Evolutionary conservation across 1,140 invertebrate species (phyloP).

Genomic region (Nomia melanderi): DNA sequence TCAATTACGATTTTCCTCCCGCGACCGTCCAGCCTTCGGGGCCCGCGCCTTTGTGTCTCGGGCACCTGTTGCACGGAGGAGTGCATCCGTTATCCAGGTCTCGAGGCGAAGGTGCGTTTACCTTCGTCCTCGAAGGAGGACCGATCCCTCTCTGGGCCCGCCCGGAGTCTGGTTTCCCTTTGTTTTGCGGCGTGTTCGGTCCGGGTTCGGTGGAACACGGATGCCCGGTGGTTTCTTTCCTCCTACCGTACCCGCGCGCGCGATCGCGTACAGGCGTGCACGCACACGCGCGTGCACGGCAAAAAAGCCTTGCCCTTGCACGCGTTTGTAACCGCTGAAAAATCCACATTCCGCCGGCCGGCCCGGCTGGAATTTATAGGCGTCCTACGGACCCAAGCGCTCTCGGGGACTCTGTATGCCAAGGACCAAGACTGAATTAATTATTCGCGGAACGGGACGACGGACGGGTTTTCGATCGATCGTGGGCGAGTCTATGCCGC

Average conservation of each 20-base stretch:
- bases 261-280: conserved; percentile 11
- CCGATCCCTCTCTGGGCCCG: conserved; percentile 48
- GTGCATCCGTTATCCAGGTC: conserved; percentile 42
- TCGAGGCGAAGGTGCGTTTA: conserved; percentile 52
- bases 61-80: conserved; percentile 30
- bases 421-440: conserved; percentile 71
- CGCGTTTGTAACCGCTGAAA: conserved; percentile 69
- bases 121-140: conserved; percentile 65
- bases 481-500: conserved; percentile 9
- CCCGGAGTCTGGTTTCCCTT: conserved; percentile 53
- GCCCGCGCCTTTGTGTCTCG: conserved; percentile 24
- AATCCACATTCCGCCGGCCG: conserved; percentile 60
- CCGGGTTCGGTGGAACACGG: conserved; percentile 15
- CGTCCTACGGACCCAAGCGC: conserved; percentile 46
- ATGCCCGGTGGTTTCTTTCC: conserved; percentile 23
- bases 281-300: conserved; percentile 12
- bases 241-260: conserved; percentile 30
- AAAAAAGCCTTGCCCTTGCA: conserved; percentile 77
- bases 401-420: conserved; percentile 60
- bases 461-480: background rate
- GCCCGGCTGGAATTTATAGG: conserved; percentile 65
- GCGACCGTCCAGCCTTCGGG: conserved; percentile 2
- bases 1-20: conserved; percentile 29
- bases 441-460: conserved; percentile 50
- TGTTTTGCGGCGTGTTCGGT: conserved; percentile 54